Conservation (phyloP, 2,888 invertebrate species). For the Chaitophorus viminalis region DNA sequence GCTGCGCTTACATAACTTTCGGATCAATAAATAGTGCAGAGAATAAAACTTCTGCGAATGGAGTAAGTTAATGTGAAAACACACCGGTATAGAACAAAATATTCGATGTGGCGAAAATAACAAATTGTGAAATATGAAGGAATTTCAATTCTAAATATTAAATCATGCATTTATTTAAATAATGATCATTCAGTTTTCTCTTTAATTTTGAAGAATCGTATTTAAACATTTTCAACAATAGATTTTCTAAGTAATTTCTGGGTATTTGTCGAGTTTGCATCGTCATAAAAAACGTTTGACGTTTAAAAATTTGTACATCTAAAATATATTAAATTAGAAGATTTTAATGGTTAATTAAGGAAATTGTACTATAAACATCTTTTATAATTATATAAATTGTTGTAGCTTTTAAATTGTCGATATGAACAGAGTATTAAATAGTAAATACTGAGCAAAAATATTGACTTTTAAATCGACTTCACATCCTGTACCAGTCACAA, state of each 20-base stretch:
- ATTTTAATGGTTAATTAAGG: background rate
- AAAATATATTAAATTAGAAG: background rate
- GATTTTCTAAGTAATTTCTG: background rate
- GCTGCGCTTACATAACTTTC: background rate
- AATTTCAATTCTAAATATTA: background rate
- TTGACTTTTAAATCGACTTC: too few species aligned
- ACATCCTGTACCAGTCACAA: too few species aligned
- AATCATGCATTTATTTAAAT: conserved; percentile 18
- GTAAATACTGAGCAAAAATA: too few species aligned
- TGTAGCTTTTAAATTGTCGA: too few species aligned
- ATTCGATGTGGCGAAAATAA: background rate
- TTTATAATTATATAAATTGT: background rate
- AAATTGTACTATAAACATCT: background rate
- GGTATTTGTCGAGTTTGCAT: background rate
- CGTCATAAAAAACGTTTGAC: background rate
- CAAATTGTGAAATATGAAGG: background rate
- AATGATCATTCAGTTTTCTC: background rate
- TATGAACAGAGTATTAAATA: too few species aligned
- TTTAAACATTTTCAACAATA: conserved; percentile 13
- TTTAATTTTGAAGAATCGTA: background rate
- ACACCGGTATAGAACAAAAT: background rate
- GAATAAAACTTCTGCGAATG: background rate
- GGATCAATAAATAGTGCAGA: background rate
- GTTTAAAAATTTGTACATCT: background rate
- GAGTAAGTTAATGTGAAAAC: background rate